Base-by-base conservation (phyloP, 2,797 vertebrate genomes). In the Diceros bicornis region DNA sequence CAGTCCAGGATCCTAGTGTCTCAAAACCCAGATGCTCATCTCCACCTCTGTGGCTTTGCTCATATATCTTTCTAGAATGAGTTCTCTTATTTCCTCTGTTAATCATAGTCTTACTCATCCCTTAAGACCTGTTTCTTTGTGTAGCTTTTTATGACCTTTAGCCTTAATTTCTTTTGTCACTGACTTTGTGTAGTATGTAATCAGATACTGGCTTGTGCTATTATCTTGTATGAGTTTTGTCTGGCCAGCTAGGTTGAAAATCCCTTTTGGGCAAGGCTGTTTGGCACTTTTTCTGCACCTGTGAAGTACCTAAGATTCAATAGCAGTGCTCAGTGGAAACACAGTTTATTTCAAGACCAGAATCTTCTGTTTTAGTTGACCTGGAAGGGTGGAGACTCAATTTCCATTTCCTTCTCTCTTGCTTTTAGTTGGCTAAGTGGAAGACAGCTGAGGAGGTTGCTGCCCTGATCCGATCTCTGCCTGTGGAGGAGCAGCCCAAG, bases 391-490 rank as follows among this genome's bases (percentile, higher is more conserved):
- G 12, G 64, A 55, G 8, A 34, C 37, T 93, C 52, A 71, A 21
- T 94, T 72, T 93, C 84, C 9, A 4, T 85, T 59, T 95, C 44
- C 96, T 96, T 83, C 44, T 74, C 25, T 78, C 88, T 88, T 91
- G 66, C 34, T 75, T 81, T 98, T 96, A 99, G 99, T 98, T 99
- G 99, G 99, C 99, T 91, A 99, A 99, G 97, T 99, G 99, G 99
- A 99, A 99, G 98, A 99, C 99, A 1, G 99, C 99, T 97, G 99
- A 99, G 97, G 99, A 99, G 98, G 99, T 99, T 96, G 99, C 99
- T 96, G 99, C 99, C 91, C 98, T 99, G 98, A 99, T 99, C 98
- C 99, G 99, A n/a, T 99, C 99, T 0, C 99, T 99, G 59, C 99
- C 99, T 0, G 99, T 99, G 97, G 99, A 99, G 94, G 99, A 99